Evolutionary conservation across 2,797 vertebrate species (phyloP).

Genomic region (Pelodytes ibericus): DNA sequence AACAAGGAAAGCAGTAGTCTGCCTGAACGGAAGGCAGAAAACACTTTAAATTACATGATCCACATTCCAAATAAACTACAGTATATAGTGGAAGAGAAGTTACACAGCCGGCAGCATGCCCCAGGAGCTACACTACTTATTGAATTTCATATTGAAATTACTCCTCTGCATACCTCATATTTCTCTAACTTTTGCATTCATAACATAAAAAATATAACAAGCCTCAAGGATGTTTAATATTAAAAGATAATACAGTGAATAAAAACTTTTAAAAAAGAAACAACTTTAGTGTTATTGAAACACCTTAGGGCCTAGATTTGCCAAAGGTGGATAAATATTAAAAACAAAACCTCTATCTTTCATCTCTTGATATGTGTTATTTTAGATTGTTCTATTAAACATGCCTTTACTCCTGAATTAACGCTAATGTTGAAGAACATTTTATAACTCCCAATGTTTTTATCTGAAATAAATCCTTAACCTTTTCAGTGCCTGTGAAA

Average conservation of each 20-base stretch:
- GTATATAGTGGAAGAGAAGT: conserved; percentile 25
- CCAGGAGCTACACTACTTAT: neutral
- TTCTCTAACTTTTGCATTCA: neutral
- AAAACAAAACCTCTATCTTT: too few relatives aligned
- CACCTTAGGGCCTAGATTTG: too few relatives aligned
- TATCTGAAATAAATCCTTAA: too few relatives aligned
- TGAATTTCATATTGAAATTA: neutral
- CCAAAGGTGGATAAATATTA: too few relatives aligned
- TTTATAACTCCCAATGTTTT: too few relatives aligned
- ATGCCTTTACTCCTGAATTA: too few relatives aligned
- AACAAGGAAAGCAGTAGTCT: conserved; percentile 38
- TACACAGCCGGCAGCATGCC: neutral
- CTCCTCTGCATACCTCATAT: neutral
- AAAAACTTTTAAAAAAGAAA: neutral
- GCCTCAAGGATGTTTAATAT: neutral
- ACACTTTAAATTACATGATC: conserved; percentile 45
- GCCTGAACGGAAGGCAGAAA: conserved; percentile 44
- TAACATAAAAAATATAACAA: neutral
- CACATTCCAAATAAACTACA: conserved; percentile 39
- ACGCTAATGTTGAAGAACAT: too few relatives aligned
- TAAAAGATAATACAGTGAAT: neutral
- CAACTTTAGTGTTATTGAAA: neutral
- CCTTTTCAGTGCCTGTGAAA: too few relatives aligned
- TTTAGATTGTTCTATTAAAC: neutral
- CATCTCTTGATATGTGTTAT: too few relatives aligned